Evolutionary conservation across 2,797 vertebrate genomes (phyloP), one percentile per base, ranked within the genome.

Genomic region (Lithobates sylvaticus): DNA sequence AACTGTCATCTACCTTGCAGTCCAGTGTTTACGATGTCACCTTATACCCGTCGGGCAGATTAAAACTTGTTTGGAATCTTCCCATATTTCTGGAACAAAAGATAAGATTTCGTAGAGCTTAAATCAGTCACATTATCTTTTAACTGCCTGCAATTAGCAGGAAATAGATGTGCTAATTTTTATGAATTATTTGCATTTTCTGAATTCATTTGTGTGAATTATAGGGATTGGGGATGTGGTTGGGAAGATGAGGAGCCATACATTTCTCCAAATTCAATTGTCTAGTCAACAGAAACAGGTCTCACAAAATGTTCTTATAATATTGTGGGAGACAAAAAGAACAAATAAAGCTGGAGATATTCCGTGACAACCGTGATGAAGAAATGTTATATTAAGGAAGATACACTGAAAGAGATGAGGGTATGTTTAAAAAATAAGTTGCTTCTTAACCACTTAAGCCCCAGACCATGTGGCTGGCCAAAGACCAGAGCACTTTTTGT

Each of bases 121-220:
- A 78, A 78, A 78, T 64, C 76, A 44, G 69, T 68, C 83, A 73
- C 76, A 79, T 85, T 54, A 79, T 78, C 32, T 64, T 85, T 73
- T 79, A 85, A 85, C 78, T 85, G 83, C 76, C 61, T 73, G 76
- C 76, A 85, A 85, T 85, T 85, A 85, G 76, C 44, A 42, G 54
- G 36, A 79, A 85, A 85, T 78, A 21, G 69, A 85, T 85, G 69
- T 85, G 76, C 69, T 85, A 85, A 79, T 85, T 78, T 84, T 76
- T 85, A 78, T 79, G 34, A 85, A 72, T 61, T 78, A 78, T 85
- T 85, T 78, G 83, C 76, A 84, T 84, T 84, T 84, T 69, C 12
- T 84, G 74, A 84, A 78, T 84, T 71, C 71, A 70, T 84, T 76
- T 54, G 76, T 72, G 68, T 34, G 36, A 26, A 81, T 81, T 72